A percentile compares a stretch with the other conserved stretches of the same genome.
Conservation (phyloP, 2,797 vertebrate species). For the Neopelma chrysocephalum region DNA sequence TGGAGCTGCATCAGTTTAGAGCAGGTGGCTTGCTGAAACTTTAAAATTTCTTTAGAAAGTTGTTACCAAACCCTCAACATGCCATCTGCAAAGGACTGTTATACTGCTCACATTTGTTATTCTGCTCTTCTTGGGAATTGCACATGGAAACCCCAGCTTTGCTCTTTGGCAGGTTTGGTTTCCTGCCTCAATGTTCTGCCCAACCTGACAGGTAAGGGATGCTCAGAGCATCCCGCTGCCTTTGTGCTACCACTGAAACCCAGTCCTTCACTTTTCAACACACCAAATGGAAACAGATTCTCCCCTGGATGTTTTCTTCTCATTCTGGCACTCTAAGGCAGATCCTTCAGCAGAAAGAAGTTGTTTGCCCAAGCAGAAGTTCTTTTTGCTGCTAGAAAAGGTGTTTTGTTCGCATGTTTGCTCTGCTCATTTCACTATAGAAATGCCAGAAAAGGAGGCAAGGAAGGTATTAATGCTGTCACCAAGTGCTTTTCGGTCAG, state of each 20-base stretch:
- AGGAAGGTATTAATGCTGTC: not conserved
- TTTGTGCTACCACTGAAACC: not conserved
- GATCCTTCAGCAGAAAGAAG: not conserved
- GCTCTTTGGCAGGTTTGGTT: not conserved
- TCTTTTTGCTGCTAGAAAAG: not conserved
- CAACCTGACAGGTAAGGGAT: not conserved
- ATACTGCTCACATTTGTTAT: not conserved
- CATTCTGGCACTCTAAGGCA: not conserved
- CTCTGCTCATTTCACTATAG: not conserved
- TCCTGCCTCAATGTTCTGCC: not conserved
- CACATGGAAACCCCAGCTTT: not conserved
- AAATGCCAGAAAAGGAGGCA: not conserved
- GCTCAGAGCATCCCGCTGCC: not conserved
- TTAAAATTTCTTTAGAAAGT: not conserved
- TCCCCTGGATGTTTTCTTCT: not conserved
- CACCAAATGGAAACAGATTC: not conserved
- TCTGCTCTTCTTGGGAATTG: not conserved
- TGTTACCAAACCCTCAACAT: not conserved
- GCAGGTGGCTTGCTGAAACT: not conserved
- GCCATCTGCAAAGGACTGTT: not conserved
- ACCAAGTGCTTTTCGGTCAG: not conserved
- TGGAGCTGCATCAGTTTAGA: not conserved
- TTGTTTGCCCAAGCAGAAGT: not conserved
- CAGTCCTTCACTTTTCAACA: not conserved
- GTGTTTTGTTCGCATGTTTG: not conserved